Evolutionary conservation across 2,113 vertebrate species (phyloP), one percentile per base, ranked within the genome.

Genomic region (Isichthys henryi): DNA sequence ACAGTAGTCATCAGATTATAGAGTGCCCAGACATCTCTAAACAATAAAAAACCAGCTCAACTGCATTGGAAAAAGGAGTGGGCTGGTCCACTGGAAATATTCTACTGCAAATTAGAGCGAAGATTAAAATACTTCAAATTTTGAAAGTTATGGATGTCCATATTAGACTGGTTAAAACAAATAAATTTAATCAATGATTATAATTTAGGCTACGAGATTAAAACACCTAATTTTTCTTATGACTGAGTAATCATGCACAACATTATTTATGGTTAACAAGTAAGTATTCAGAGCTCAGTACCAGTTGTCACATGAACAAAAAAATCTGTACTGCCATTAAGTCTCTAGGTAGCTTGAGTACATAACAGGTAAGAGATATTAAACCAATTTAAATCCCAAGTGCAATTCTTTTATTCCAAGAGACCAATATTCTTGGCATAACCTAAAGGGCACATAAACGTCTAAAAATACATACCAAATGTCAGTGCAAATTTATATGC

Each of bases 401-500:
- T 39, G 66, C 56, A 88, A 87, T 66, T 88, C 70, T 52, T 80
- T 88, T 83, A 45, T 62, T 53, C 50, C 66, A 49, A 56, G 48
- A 62, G 74, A 45, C 56, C 49, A 80, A 83, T 88, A 88, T 87
- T 45, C 27, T 88, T 88, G 50, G 74, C 87, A 58, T 83, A 82
- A 56, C 50, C 74, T 80, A 82, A 53, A 62, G 50, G 49, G 21
- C 50, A 15, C 74, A 45, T 58, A 80, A n/a, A 90, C 62, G 86
- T 58, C 46, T 87, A 87, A 89, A 89, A 89, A 89, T 89, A 70
- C 87, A 58, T 39, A 7, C 50, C 52, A 50, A 89, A 89, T 86
- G 87, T 91, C 89, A 88, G 70, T 17, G 84, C 80, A 89, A 89
- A 91, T 84, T 66, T 70, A 89, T 58, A 90, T 53, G 88, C 48